Base-by-base conservation (phyloP, 2,888 invertebrate species). In the Schizaphis graminum region DNA sequence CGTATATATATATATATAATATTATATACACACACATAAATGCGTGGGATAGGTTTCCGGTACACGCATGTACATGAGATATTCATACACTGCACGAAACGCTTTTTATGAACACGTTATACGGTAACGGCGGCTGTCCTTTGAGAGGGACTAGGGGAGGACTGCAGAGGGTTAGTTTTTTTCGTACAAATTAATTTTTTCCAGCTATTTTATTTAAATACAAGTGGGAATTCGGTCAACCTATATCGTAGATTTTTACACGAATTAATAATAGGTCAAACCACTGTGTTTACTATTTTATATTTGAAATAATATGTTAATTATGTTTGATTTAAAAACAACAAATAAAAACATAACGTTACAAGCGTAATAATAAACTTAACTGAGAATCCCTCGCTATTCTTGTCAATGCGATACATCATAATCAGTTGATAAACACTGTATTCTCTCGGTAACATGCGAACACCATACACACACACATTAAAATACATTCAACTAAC, bases 11-110 rank as follows among this genome's bases (percentile, higher is more conserved):
- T 10, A 61, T 8, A 26, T 28, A 61, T 28, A 61, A 61, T 7
- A 56, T 7, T 7, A 57, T 1, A n/a, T 4, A 67, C 16, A 67
- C n/a, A 35, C n/a, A 67, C 16, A n/a, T 67, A 67, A 8, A 35
- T 77, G 77, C 77, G 77, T 41, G 77, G 77, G 77, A 77, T n/a
- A 44, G 47, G 61, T 87, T n/a, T n/a, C 77, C n/a, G n/a, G 61
- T 67, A 53, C 10, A 41, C 28, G 57, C 57, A 85, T 77, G 77
- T 85, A 89, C 77, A 91, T 56, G 84, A 53, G 93, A 89, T 93
- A 93, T 93, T 93, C 93, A 93, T 93, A 89, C 89, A 93, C 93
- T 89, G 86, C 47, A 61, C 92, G 57, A 86, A 91, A 91, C 91
- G 13, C 1, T 91, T 91, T 91, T 89, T 84, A 93, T 89, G 57